These are phyloP conservation scores for Eidolon helvum DNA, from an alignment of 2,113 vertebrate species.

Conservation along the genomic window DNA sequence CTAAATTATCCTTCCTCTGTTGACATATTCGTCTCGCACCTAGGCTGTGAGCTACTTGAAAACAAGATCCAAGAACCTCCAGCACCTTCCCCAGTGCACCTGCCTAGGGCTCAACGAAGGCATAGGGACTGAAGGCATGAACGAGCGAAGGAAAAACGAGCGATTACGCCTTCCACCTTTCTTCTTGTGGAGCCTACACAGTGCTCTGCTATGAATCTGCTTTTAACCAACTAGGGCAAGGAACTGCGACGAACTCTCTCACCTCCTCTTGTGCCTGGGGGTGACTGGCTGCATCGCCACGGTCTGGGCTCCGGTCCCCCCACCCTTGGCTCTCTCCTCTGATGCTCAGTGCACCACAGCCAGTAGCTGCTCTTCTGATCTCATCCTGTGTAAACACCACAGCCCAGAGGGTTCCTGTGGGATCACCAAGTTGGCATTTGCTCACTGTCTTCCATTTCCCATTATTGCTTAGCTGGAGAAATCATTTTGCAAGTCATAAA, in stretches of 20 bases:
- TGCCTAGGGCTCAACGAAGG: neutral
- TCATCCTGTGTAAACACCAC: neutral
- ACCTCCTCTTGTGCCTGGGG: neutral
- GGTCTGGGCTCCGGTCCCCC: accelerated
- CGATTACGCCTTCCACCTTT: neutral
- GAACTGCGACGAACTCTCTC: neutral
- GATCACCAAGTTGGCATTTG: neutral
- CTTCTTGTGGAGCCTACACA: neutral
- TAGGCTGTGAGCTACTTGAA: neutral
- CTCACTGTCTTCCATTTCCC: neutral
- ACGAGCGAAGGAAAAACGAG: neutral
- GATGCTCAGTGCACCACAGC: neutral
- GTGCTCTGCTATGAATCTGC: neutral
- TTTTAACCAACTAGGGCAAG: neutral
- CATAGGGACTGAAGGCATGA: accelerated
- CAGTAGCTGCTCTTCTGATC: neutral
- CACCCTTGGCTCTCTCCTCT: neutral
- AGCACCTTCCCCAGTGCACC: accelerated
- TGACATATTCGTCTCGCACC: neutral
- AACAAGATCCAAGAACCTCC: neutral
- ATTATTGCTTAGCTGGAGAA: slow-evolving; percentile 18
- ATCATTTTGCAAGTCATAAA: neutral
- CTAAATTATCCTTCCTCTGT: neutral
- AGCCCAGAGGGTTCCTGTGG: neutral
- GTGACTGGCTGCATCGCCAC: neutral